phyloP scores from a whole-genome alignment of 92 coral and sea anemone genomes.

The Epizoanthus rinbou region DNA sequence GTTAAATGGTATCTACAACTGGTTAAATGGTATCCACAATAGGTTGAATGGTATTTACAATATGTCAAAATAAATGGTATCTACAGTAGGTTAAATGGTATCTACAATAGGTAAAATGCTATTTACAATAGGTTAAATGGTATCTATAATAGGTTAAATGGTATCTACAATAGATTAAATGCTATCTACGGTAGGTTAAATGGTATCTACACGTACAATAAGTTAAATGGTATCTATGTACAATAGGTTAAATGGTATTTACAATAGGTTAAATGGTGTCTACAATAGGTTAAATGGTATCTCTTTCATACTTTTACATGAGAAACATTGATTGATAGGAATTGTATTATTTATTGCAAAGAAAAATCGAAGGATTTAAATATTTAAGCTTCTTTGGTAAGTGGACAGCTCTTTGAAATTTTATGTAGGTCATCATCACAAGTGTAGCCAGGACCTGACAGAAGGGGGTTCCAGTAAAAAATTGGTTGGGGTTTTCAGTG shows the following conservation, averaged over 20 bases:
- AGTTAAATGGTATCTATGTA: conserved; percentile 6
- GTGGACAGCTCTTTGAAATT: conserved; percentile 28
- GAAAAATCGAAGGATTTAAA: conserved; percentile 9
- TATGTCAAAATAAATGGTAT: conserved; percentile 13
- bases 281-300: background rate
- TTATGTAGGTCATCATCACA: conserved; percentile 23
- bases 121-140: too few species aligned
- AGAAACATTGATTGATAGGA: conserved; percentile 17
- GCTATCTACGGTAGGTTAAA: conserved; percentile 18
- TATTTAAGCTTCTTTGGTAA: conserved; percentile 23
- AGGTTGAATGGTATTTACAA: too few species aligned
- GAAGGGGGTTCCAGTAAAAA: conserved; percentile 27
- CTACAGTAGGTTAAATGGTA: conserved; percentile 18
- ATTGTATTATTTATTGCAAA: conserved; percentile 7
- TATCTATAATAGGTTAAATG: too few species aligned
- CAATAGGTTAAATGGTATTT: conserved; percentile 14
- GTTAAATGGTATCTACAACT: too few species aligned
- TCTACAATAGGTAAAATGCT: conserved; percentile 11
- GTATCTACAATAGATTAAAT: conserved; percentile 1
- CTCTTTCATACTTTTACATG: conserved; percentile 17
- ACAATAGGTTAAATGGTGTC: background rate
- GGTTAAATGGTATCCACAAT: conserved; percentile 4
- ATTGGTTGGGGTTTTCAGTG: conserved; percentile 29
- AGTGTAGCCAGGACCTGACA: conserved; percentile 30
- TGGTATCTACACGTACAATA: conserved; percentile 14